These are phyloP conservation scores for Scaptomyza caliginosa DNA, from an alignment of 2,888 invertebrate species.

Conservation along the genomic window DNA sequence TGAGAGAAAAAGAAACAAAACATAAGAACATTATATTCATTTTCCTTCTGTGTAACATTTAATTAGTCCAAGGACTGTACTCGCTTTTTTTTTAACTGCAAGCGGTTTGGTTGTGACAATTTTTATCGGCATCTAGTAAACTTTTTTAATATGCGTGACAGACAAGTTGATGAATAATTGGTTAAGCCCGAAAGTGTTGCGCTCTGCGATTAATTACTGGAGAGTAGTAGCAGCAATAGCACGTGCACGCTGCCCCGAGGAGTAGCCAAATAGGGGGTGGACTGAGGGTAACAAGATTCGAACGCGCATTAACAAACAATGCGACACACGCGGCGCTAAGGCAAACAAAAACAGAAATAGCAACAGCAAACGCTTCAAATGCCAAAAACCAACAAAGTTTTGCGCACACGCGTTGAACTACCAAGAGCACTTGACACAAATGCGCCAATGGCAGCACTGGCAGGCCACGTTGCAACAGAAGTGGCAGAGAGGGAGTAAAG, in stretches of 20 bases:
- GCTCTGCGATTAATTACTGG: slow-evolving; percentile 61
- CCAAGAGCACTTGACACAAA: slow-evolving; percentile 76
- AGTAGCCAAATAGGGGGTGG: not conserved
- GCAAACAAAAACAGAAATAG: slow-evolving; percentile 37
- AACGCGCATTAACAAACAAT: slow-evolving; percentile 61
- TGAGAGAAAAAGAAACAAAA: slow-evolving; percentile 10
- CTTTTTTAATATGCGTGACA: slow-evolving; percentile 69
- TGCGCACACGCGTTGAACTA: slow-evolving; percentile 59
- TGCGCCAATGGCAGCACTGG: slow-evolving; percentile 53
- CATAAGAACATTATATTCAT: slow-evolving; percentile 32
- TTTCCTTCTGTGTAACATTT: slow-evolving; percentile 46
- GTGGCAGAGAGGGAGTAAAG: not conserved
- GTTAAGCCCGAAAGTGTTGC: slow-evolving; percentile 43
- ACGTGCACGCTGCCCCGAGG: slow-evolving; percentile 34
- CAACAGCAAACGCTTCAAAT: slow-evolving; percentile 54
- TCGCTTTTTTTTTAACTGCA: slow-evolving; percentile 17
- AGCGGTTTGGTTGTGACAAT: slow-evolving; percentile 45
- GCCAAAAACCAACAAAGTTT: slow-evolving; percentile 80
- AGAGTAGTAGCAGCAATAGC: slow-evolving; percentile 11
- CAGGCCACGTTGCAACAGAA: slow-evolving; percentile 3
- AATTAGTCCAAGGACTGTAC: slow-evolving; percentile 43
- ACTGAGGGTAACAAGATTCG: slow-evolving; percentile 35
- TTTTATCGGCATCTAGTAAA: slow-evolving; percentile 40
- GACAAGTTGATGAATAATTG: slow-evolving; percentile 76
- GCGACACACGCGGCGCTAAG: slow-evolving; percentile 36